Conservation (phyloP, 2,113 vertebrate species). For the Gallinago media region DNA sequence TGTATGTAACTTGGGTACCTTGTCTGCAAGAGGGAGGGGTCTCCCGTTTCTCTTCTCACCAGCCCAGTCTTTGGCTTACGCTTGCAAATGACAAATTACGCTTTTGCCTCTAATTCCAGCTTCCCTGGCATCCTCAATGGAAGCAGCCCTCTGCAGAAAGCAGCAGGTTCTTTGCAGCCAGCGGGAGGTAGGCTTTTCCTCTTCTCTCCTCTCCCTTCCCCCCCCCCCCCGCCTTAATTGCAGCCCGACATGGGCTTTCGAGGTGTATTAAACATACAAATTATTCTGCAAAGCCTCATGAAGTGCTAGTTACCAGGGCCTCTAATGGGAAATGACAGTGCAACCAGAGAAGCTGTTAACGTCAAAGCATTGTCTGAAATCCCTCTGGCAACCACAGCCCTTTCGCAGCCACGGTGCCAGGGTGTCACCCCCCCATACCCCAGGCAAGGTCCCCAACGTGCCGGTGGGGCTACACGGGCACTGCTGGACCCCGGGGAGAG, state of each 20-base stretch:
- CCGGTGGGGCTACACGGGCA: accelerated
- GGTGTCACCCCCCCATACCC: neutral
- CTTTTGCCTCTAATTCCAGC: slow-evolving; percentile 48
- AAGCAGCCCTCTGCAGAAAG: slow-evolving; percentile 2
- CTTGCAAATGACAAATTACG: slow-evolving; percentile 38
- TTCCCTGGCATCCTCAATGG: slow-evolving; percentile 26
- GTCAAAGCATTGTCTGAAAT: slow-evolving; percentile 22
- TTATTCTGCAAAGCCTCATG: slow-evolving; percentile 60
- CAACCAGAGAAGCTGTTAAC: slow-evolving; percentile 26
- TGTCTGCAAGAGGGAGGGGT: too few species aligned
- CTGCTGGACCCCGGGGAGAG: too few species aligned
- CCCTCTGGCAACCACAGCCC: neutral
- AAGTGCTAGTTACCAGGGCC: slow-evolving; percentile 60
- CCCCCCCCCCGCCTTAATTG: slow-evolving; percentile 52
- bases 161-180: slow-evolving; percentile 35
- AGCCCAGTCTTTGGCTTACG: neutral
- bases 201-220: slow-evolving; percentile 38
- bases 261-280: slow-evolving; percentile 74
- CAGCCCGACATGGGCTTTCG: slow-evolving; percentile 48
- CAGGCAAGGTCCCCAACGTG: accelerated
- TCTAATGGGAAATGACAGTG: slow-evolving; percentile 63
- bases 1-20: too few species aligned
- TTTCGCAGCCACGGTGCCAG: accelerated
- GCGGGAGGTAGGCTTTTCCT: slow-evolving; percentile 38
- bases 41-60: slow-evolving; percentile 15